phyloP scores from a whole-genome alignment of 2,888 invertebrate species.

The Matsumyia berberina region DNA sequence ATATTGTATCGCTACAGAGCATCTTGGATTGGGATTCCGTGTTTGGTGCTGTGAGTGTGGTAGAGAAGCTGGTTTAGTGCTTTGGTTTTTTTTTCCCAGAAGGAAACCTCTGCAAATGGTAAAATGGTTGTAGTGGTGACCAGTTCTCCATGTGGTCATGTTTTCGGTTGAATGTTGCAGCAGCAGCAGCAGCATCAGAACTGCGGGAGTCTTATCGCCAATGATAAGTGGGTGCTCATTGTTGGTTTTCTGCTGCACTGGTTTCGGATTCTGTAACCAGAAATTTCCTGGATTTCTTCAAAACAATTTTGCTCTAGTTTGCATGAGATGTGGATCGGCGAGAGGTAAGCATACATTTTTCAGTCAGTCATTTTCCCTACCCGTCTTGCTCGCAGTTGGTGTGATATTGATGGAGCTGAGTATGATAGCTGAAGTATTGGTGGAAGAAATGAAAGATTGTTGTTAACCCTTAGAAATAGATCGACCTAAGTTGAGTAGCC shows the following conservation, averaged over 20 bases:
- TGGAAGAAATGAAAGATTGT: no score
- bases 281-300: slow-evolving; percentile 31
- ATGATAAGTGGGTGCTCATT: slow-evolving; percentile 73
- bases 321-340: neutral
- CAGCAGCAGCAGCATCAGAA: slow-evolving; percentile 33
- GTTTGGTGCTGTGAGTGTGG: slow-evolving; percentile 1
- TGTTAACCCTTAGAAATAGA: no score
- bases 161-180: slow-evolving; percentile 25
- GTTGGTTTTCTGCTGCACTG: slow-evolving; percentile 68
- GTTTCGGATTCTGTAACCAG: slow-evolving; percentile 28
- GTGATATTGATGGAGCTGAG: no score
- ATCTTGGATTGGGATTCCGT: slow-evolving; percentile 61
- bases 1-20: slow-evolving; percentile 65
- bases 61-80: slow-evolving; percentile 30
- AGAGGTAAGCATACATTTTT: slow-evolving; percentile 41
- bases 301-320: slow-evolving; percentile 57
- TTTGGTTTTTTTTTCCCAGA: slow-evolving; percentile 33
- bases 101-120: slow-evolving; percentile 37
- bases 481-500: no score
- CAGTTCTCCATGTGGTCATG: slow-evolving; percentile 56
- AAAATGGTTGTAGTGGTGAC: slow-evolving; percentile 32
- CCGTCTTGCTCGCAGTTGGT: slow-evolving; percentile 27
- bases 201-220: slow-evolving; percentile 63
- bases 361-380: slow-evolving; percentile 59
- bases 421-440: no score